Percentiles rank a stretch among this genome's conserved stretches.
Conservation (phyloP, 2,888 invertebrate genomes). For the Athalia circularis region DNA sequence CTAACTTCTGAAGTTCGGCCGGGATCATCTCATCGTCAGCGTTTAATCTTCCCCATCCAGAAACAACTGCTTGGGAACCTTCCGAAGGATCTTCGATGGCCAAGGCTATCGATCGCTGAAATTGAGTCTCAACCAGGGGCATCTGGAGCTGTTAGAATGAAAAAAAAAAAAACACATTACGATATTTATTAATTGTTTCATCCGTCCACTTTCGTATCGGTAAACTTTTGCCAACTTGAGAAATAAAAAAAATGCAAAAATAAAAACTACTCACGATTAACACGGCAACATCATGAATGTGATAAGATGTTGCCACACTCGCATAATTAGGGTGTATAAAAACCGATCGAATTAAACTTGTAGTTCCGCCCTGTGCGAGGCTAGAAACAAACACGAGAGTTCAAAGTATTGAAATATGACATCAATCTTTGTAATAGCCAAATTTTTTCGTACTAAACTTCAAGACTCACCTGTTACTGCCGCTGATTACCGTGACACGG, state of each 20-base stretch:
- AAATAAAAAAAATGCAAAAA: too few species aligned
- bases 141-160: conserved; percentile 18
- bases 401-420: too few species aligned
- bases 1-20: conserved; percentile 47
- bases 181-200: too few species aligned
- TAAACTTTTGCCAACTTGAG: background rate
- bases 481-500: conserved; percentile 36
- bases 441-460: too few species aligned
- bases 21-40: conserved; percentile 42
- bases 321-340: conserved; percentile 15
- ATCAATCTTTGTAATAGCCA: too few species aligned
- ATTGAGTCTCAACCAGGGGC: conserved; percentile 15
- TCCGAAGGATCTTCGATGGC: conserved; percentile 14
- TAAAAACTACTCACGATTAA: conserved; percentile 20
- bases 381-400: background rate
- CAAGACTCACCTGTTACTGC: conserved; percentile 44
- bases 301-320: conserved; percentile 17
- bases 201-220: background rate
- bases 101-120: conserved; percentile 14
- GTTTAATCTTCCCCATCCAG: conserved; percentile 37
- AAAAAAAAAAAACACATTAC: background rate
- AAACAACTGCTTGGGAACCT: conserved; percentile 14
- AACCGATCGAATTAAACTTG: conserved; percentile 5
- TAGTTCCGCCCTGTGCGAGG: conserved; percentile 4
- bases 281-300: conserved; percentile 22